Evolutionary conservation across 1,140 invertebrate genomes (phyloP).

Genomic region (Apis dorsata): DNA sequence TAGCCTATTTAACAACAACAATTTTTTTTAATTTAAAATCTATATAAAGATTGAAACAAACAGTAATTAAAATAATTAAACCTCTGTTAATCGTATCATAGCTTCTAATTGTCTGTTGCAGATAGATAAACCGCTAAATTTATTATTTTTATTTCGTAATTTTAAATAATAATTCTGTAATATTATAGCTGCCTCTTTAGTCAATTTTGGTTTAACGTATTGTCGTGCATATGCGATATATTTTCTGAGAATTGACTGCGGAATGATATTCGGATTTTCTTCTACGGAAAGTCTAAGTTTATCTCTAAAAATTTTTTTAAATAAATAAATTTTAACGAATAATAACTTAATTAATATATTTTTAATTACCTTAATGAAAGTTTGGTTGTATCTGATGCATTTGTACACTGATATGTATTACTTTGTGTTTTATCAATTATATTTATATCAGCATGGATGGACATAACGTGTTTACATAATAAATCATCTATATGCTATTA

Average conservation of each 20-base stretch:
- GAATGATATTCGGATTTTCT: conserved; percentile 85
- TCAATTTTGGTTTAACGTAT: conserved; percentile 91
- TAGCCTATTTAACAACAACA: conserved; percentile 82
- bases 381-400: not conserved
- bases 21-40: conserved; percentile 14
- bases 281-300: conserved; percentile 82
- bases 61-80: conserved; percentile 59
- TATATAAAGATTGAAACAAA: not conserved
- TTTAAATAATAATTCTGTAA: conserved; percentile 92
- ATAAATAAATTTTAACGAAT: not conserved
- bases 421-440: conserved; percentile 15
- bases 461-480: conserved; percentile 91
- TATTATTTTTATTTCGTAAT: conserved; percentile 84
- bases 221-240: conserved; percentile 95
- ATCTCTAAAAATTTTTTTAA: conserved; percentile 77
- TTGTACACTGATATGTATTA: not conserved
- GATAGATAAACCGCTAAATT: conserved; percentile 84
- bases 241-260: conserved; percentile 89
- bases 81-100: conserved; percentile 92
- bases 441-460: conserved; percentile 82
- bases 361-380: conserved; percentile 42
- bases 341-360: conserved; percentile 26
- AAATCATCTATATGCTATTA: conserved; percentile 86
- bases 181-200: conserved; percentile 84
- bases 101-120: conserved; percentile 93